Evolutionary conservation across 1,140 invertebrate genomes (phyloP).

Genomic region (Gerris buenoi): DNA sequence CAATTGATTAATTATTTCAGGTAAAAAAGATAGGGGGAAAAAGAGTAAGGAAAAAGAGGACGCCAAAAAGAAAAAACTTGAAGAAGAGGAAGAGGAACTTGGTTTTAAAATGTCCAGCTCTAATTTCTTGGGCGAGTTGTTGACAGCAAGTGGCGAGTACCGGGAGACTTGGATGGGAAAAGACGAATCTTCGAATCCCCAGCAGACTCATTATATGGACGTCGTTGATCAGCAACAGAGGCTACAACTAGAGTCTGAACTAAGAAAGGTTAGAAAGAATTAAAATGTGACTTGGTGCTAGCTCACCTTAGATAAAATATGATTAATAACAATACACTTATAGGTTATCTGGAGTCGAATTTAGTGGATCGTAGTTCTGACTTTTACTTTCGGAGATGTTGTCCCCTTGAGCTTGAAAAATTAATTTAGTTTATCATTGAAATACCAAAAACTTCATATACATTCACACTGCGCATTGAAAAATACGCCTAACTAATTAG

Average conservation of each 20-base stretch:
- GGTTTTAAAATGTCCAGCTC: constrained; percentile 36
- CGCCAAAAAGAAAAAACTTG: constrained; percentile 37
- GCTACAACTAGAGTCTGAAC: constrained; percentile 64
- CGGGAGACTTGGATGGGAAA: constrained; percentile 66
- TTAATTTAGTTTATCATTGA: too few relatives aligned
- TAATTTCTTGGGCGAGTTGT: constrained; percentile 35
- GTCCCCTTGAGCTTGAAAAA: too few relatives aligned
- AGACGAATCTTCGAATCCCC: constrained; percentile 52
- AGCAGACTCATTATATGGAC: constrained; percentile 58
- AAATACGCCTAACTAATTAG: too few relatives aligned
- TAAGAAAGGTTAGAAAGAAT: constrained; percentile 58
- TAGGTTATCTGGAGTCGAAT: too few relatives aligned
- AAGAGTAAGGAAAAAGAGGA: constrained; percentile 37
- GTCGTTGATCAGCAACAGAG: constrained; percentile 72
- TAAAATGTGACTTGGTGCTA: too few relatives aligned
- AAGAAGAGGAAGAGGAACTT: constrained; percentile 39
- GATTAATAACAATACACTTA: too few relatives aligned
- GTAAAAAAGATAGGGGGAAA: constrained; percentile 30
- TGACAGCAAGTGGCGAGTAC: constrained; percentile 36
- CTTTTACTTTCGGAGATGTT: too few relatives aligned
- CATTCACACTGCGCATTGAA: too few relatives aligned
- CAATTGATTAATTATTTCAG: constrained; percentile 21
- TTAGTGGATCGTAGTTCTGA: too few relatives aligned
- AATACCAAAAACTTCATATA: too few relatives aligned
- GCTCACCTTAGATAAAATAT: too few relatives aligned